These are phyloP conservation scores for Pachyseris speciosa DNA, from an alignment of 64 coral and sea anemone species.

Conservation along the genomic window DNA sequence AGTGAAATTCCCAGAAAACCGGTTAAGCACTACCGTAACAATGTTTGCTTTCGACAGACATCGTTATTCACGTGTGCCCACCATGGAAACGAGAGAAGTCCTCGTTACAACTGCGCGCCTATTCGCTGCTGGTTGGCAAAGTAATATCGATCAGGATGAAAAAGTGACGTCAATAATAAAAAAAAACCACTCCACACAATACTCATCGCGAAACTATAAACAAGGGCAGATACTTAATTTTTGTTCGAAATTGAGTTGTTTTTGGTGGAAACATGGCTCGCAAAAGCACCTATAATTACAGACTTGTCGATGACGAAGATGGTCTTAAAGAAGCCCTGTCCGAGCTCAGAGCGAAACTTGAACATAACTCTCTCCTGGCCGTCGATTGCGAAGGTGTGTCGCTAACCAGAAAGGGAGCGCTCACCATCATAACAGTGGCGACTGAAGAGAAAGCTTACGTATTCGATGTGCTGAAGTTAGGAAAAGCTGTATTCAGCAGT, in stretches of 20 bases:
- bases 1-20: neutral
- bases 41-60: too few relatives aligned
- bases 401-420: slow-evolving; percentile 5
- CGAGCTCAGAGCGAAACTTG: neutral
- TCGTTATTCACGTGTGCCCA: too few relatives aligned
- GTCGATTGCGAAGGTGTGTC: slow-evolving; percentile 63
- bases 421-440: slow-evolving; percentile 8
- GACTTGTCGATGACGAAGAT: neutral
- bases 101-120: too few relatives aligned
- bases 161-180: too few relatives aligned
- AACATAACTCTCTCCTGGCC: neutral
- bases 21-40: too few relatives aligned
- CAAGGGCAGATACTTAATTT: neutral
- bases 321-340: neutral
- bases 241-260: neutral
- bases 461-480: slow-evolving; percentile 57
- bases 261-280: neutral
- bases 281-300: neutral
- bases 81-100: too few relatives aligned
- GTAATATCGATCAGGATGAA: too few relatives aligned
- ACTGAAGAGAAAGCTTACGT: slow-evolving; percentile 57
- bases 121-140: too few relatives aligned
- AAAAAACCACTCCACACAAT: too few relatives aligned
- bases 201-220: neutral
- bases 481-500: slow-evolving; percentile 32